Conservation (phyloP, 2,888 invertebrate genomes). For the Pelosia muscerda region DNA sequence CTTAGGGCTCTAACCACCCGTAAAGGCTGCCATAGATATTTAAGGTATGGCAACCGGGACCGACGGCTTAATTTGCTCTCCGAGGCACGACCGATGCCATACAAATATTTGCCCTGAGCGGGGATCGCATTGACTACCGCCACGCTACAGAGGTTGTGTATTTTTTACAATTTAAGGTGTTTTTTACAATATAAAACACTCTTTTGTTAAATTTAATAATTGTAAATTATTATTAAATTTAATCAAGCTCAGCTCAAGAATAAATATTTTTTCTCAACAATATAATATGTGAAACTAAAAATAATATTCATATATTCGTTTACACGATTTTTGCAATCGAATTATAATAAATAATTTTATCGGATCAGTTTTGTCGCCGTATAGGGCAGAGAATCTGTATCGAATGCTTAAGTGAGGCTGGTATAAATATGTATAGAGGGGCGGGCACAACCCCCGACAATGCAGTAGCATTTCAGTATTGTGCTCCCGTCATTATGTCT, state of each 20-base stretch:
- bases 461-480: conserved; percentile 75
- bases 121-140: no score
- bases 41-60: no score
- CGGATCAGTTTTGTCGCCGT: conserved; percentile 31
- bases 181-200: no score
- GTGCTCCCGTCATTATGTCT: conserved; percentile 75
- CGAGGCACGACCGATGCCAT: no score
- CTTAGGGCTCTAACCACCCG: no score
- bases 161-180: no score
- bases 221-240: not conserved
- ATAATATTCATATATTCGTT: conserved; percentile 52
- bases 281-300: conserved; percentile 38
- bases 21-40: no score
- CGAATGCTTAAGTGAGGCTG: conserved; percentile 59
- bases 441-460: conserved; percentile 72
- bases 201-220: no score
- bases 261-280: not conserved
- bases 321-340: conserved; percentile 52
- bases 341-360: conserved; percentile 57
- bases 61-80: no score
- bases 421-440: conserved; percentile 83
- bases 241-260: not conserved
- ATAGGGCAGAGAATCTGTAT: conserved; percentile 47
- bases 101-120: no score
- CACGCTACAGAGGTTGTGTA: no score